Conservation (phyloP, 2,797 vertebrate genomes). For the Aythya fuligula region DNA sequence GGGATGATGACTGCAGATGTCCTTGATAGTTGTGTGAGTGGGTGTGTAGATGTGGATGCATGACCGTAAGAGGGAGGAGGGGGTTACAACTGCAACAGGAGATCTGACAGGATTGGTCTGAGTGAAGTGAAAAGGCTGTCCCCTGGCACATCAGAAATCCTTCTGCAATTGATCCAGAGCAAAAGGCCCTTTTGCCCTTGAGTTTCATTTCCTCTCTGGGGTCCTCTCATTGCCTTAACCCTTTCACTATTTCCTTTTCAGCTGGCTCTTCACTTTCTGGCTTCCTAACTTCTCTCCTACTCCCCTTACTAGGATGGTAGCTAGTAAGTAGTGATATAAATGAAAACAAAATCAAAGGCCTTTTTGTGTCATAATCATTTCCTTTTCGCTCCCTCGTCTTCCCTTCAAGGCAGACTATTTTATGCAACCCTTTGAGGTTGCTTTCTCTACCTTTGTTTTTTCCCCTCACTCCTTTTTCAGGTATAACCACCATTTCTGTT, state of each 20-base stretch:
- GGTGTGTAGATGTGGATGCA: background rate
- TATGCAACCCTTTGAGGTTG: background rate
- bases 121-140: background rate
- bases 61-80: background rate
- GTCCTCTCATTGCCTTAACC: background rate
- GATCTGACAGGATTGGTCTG: background rate
- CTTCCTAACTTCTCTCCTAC: background rate
- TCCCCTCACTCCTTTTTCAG: background rate
- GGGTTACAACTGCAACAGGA: background rate
- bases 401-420: background rate
- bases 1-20: no score
- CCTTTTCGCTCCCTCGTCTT: background rate
- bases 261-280: background rate
- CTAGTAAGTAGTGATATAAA: background rate
- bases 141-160: background rate
- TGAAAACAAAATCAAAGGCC: background rate
- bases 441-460: background rate
- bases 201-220: background rate
- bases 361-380: background rate
- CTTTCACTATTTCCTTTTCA: background rate
- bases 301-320: background rate
- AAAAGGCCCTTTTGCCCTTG: background rate
- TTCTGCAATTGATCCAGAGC: background rate
- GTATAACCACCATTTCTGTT: background rate
- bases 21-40: background rate